Evolutionary conservation across 2,113 vertebrate species (phyloP).

Genomic region (Oenanthe melanoleuca): DNA sequence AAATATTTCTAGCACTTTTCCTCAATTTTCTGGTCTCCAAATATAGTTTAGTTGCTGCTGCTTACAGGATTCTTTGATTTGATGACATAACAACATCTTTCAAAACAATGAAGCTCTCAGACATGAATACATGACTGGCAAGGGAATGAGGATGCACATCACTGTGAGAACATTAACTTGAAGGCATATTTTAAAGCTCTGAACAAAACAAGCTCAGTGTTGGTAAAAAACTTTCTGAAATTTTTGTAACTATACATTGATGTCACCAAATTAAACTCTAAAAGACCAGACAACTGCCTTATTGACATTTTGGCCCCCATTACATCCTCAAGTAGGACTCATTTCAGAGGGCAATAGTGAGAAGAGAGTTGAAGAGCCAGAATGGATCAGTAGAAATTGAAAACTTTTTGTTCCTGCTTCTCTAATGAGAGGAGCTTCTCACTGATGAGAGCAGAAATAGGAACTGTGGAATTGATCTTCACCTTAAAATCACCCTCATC

Average conservation of each 20-base stretch:
- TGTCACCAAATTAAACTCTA: not conserved
- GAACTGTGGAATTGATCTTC: not conserved
- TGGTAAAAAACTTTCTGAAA: not conserved
- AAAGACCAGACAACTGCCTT: not conserved
- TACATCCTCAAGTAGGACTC: not conserved
- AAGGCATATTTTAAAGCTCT: not conserved
- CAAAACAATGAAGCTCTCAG: not conserved
- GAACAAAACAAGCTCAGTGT: not conserved
- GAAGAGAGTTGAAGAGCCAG: not conserved
- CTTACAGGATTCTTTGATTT: not conserved
- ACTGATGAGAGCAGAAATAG: not conserved
- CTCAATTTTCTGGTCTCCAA: not conserved
- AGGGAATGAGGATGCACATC: not conserved
- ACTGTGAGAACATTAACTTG: not conserved
- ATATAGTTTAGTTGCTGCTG: not conserved
- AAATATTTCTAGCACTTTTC: not conserved
- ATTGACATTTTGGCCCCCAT: not conserved
- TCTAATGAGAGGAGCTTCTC: not conserved
- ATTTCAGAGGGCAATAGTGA: not conserved
- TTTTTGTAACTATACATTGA: not conserved
- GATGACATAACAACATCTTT: not conserved
- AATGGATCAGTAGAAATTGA: not conserved
- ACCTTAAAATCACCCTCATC: slow-evolving; percentile 32
- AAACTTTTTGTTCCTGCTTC: not conserved
- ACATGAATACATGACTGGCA: not conserved